Conservation (phyloP, 2,797 vertebrate species). For the Spinus olivaceus region DNA sequence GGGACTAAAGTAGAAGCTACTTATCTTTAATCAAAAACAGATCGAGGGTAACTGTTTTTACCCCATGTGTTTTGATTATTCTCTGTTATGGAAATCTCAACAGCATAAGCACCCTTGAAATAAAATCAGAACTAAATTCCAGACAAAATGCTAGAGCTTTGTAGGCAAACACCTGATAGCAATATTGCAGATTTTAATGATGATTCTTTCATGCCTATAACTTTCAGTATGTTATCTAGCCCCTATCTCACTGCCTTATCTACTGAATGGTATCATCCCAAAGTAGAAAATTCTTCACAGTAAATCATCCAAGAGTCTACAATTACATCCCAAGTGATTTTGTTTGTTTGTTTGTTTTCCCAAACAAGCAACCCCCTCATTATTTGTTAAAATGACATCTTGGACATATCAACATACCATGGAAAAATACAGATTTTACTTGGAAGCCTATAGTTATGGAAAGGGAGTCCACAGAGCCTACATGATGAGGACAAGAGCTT, state of each 20-base stretch:
- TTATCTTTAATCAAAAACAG: background rate
- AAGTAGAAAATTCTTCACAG: background rate
- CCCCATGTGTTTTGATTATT: background rate
- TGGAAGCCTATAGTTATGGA: background rate
- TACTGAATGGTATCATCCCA: background rate
- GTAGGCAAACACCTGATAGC: background rate
- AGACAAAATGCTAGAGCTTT: background rate
- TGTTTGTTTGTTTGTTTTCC: background rate
- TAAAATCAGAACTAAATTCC: background rate
- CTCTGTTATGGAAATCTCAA: background rate
- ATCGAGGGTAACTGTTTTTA: background rate
- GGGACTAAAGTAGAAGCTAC: background rate
- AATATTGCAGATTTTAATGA: background rate
- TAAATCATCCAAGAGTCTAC: background rate
- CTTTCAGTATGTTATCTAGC: background rate
- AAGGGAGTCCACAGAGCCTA: background rate
- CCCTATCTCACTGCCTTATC: background rate
- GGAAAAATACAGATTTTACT: background rate
- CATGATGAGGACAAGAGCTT: background rate
- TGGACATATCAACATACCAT: background rate
- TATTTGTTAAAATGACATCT: background rate
- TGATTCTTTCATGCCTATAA: background rate
- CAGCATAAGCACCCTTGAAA: background rate
- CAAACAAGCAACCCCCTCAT: background rate
- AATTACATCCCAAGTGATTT: background rate